Evolutionary conservation across 2,888 invertebrate genomes (phyloP), one percentile per base, ranked within the genome.

Genomic region (Flexamia atlantica): DNA sequence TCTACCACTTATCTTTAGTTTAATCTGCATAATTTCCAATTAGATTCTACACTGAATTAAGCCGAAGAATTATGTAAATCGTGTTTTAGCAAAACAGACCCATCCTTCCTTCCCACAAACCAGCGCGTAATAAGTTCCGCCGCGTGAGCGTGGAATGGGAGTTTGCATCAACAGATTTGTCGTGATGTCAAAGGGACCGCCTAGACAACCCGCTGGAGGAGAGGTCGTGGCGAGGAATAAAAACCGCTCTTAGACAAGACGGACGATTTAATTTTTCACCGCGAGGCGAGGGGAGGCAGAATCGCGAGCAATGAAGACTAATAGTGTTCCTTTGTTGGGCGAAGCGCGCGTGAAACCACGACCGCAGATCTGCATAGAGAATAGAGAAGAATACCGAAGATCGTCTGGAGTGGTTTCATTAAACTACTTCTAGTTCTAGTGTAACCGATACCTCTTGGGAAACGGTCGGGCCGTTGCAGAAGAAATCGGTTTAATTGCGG

Each of bases 281-380:
- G 28, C 64, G 64, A 30, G 64, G 23, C 23, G 1, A 20, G 42
- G 50, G 74, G 50, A 7, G 25, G 1, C 4, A 46, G 74, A 76
- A 76, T 76, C 74, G 74, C 74, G 74, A 23, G 74, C 74, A 76
- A 76, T 25, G 74, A 76, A 76, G 74, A 76, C 74, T 28, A 76
- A 76, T 76, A 76, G 74, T 46, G 25, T 36, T 28, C 14, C 74
- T 17, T 42, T 46, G 74, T 70, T 36, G 20, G 70, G 12, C 14
- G 23, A 57, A 28, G 68, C 68, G 32, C 68, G 36, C 40, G 36
- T 70, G 70, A 36, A 70, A 23, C 70, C 32, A n/a, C 10, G 12
- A 70, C 70, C 70, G 40, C 70, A 28, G 23, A 68, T 68, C 40
- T 28, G 32, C 68, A 68, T 68, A 40, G 23, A 32, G 68, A 57